phyloP scores from a whole-genome alignment of 2,113 vertebrate species.

The Anas platyrhynchos region DNA sequence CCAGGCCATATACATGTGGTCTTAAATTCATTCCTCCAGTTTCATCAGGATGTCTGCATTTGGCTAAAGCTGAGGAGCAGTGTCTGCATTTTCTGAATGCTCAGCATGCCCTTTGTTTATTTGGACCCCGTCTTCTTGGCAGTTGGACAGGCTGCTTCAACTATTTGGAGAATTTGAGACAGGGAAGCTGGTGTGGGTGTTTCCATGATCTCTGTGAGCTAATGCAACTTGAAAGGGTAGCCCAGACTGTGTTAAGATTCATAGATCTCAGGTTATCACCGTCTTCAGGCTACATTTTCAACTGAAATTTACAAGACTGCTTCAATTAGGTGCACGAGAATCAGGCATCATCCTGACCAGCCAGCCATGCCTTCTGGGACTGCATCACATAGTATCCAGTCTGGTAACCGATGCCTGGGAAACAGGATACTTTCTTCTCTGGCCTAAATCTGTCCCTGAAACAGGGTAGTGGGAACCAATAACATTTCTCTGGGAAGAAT shows the following conservation, averaged over 20 bases:
- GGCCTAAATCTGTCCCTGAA: neutral
- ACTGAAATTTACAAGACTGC: neutral
- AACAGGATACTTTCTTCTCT: neutral
- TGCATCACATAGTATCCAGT: neutral
- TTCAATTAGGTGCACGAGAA: neutral
- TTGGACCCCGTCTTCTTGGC: neutral
- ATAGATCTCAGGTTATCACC: neutral
- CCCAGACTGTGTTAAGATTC: neutral
- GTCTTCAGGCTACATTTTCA: neutral
- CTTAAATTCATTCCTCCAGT: neutral
- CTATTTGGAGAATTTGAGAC: slow-evolving; percentile 37
- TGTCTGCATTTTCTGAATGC: slow-evolving; percentile 52
- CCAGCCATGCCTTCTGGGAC: neutral
- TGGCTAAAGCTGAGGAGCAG: slow-evolving; percentile 6
- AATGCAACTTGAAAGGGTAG: neutral
- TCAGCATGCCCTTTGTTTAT: slow-evolving; percentile 42
- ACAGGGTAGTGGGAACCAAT: neutral
- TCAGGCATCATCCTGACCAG: neutral
- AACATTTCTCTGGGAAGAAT: neutral
- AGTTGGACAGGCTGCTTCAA: slow-evolving; percentile 37
- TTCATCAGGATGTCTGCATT: slow-evolving; percentile 10
- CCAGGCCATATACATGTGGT: neutral
- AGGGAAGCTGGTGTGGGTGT: neutral
- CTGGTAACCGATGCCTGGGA: neutral
- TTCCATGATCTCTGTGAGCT: neutral